A percentile compares a stretch with the other conserved stretches of the same genome.
phyloP scores from a whole-genome alignment of 2,888 invertebrate species.

The Lochmaea crataegi region DNA sequence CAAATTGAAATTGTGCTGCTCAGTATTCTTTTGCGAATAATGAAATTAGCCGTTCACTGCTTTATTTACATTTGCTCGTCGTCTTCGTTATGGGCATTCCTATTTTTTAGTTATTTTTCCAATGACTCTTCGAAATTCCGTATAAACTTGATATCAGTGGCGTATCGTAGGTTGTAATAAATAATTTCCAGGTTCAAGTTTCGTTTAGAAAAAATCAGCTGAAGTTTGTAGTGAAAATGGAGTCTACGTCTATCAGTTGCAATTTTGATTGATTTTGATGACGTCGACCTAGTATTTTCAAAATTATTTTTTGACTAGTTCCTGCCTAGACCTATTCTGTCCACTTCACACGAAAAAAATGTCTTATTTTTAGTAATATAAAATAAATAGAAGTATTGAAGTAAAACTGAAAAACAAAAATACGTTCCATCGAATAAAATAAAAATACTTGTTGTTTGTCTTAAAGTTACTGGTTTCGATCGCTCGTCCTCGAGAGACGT shows the following conservation, averaged over 20 bases:
- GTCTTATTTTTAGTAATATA: no score
- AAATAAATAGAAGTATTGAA: no score
- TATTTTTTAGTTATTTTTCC: slow-evolving; percentile 17
- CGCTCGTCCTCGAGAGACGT: background rate
- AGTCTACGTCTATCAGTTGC: no score
- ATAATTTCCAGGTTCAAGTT: no score
- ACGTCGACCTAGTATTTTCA: no score
- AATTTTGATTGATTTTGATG: no score
- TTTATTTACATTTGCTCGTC: slow-evolving; percentile 32
- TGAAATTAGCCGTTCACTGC: slow-evolving; percentile 54
- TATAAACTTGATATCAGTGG: background rate
- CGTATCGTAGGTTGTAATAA: background rate
- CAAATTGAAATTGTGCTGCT: slow-evolving; percentile 60
- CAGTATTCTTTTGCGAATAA: slow-evolving; percentile 57
- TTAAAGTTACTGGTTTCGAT: slow-evolving; percentile 1
- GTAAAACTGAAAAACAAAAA: no score
- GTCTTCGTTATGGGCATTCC: slow-evolving; percentile 50
- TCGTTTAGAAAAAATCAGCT: no score
- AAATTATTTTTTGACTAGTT: no score
- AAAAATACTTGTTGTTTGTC: background rate
- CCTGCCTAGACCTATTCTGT: background rate
- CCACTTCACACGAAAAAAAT: background rate
- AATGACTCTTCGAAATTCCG: background rate
- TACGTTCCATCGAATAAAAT: no score
- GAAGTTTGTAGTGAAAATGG: no score